phyloP scores from a whole-genome alignment of 2,797 vertebrate genomes.

The Menidia menidia region DNA sequence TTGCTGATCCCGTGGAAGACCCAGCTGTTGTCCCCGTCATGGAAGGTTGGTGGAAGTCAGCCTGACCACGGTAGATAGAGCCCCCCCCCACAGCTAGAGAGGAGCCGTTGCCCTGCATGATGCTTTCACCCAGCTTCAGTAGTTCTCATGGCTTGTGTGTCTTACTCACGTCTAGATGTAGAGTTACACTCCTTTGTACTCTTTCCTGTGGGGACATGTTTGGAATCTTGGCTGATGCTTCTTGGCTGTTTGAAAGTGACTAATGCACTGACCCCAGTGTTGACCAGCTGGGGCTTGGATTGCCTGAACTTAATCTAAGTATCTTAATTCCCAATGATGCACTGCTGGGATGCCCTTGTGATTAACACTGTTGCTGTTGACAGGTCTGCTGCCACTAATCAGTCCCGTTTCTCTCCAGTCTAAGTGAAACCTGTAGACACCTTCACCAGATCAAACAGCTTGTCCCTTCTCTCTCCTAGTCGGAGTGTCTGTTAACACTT shows the following conservation, averaged over 20 bases:
- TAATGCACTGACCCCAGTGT: slow-evolving; percentile 67
- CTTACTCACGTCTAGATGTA: slow-evolving; percentile 15
- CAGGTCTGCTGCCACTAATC: slow-evolving; percentile 73
- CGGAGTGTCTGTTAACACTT: slow-evolving; percentile 45
- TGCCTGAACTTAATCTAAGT: slow-evolving; percentile 57
- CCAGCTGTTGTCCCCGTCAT: slow-evolving; percentile 50
- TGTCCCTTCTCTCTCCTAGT: slow-evolving; percentile 25
- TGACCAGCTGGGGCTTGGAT: slow-evolving; percentile 47
- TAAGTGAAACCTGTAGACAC: slow-evolving; percentile 40
- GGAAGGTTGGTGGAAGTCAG: slow-evolving; percentile 84
- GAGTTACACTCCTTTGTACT: slow-evolving; percentile 12
- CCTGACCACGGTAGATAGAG: slow-evolving; percentile 48
- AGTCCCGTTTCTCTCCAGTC: slow-evolving; percentile 46
- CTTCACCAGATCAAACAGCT: slow-evolving; percentile 39
- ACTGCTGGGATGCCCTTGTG: slow-evolving; percentile 33
- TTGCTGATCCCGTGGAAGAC: slow-evolving; percentile 74
- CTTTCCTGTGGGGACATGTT: slow-evolving; percentile 71
- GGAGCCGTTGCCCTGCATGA: slow-evolving; percentile 42
- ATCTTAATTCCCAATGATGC: slow-evolving; percentile 44
- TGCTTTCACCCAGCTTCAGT: slow-evolving; percentile 36
- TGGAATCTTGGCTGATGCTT: slow-evolving; percentile 48
- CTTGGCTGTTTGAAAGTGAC: slow-evolving; percentile 61
- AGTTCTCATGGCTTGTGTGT: slow-evolving; percentile 59
- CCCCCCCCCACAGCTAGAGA: slow-evolving; percentile 17
- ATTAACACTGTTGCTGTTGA: slow-evolving; percentile 70